phyloP scores from a whole-genome alignment of 2,888 invertebrate species.

The Trachelus iudaicus region DNA sequence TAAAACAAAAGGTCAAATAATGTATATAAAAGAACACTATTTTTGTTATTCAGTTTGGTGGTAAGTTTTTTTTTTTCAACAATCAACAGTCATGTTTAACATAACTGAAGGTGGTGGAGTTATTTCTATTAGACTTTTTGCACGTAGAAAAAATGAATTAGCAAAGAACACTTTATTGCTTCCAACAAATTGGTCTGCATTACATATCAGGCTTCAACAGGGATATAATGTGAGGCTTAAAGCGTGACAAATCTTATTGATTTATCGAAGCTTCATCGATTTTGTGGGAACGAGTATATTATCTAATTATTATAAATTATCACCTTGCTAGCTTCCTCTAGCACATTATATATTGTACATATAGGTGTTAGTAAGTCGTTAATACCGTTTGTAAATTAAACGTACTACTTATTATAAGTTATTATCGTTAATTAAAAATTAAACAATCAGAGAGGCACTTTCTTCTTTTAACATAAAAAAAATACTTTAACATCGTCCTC shows the following conservation, averaged over 20 bases:
- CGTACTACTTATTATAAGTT: conserved; percentile 24
- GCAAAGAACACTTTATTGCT: conserved; percentile 46
- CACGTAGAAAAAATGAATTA: conserved; percentile 4
- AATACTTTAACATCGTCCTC: conserved; percentile 12
- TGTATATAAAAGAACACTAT: background rate
- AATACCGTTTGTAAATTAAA: conserved; percentile 22
- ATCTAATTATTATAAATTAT: conserved; percentile 5
- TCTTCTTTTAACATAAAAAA: conserved; percentile 28
- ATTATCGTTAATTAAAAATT: conserved; percentile 40
- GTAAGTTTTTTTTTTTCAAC: background rate
- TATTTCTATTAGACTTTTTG: background rate
- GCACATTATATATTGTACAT: conserved; percentile 6
- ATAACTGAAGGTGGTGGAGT: background rate
- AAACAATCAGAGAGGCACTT: conserved; percentile 47
- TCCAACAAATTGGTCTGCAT: conserved; percentile 32
- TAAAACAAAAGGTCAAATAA: background rate
- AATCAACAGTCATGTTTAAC: background rate
- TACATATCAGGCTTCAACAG: conserved; percentile 36
- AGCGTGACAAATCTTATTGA: conserved; percentile 36
- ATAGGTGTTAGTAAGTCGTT: conserved; percentile 11
- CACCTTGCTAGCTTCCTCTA: conserved; percentile 1
- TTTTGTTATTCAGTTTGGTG: background rate
- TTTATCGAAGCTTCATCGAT: conserved; percentile 33
- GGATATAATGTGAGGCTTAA: conserved; percentile 37
- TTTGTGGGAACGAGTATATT: conserved; percentile 13